Conservation (phyloP, 2,797 vertebrate genomes). For the Sylvia borin region DNA sequence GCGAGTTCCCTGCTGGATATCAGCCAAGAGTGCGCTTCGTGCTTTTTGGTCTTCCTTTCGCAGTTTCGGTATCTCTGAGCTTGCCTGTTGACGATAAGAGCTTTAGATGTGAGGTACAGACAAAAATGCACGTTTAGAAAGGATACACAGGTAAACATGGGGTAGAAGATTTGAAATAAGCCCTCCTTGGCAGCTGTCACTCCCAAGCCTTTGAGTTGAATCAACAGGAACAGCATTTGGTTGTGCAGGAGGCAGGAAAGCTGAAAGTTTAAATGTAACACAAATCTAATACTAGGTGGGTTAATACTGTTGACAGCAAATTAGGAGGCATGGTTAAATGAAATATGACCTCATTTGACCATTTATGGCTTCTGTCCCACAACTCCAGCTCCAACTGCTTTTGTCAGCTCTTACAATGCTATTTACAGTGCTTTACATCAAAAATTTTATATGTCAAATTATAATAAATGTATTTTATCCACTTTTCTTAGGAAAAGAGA, state of each 20-base stretch:
- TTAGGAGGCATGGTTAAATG: not conserved
- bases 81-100: constrained; percentile 57
- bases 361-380: not conserved
- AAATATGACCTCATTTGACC: not conserved
- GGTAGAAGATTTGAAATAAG: not conserved
- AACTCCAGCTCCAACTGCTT: not conserved
- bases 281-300: not conserved
- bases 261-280: not conserved
- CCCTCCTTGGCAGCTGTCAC: not conserved
- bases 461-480: not conserved
- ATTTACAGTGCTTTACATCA: not conserved
- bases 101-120: not conserved
- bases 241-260: not conserved
- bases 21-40: constrained; percentile 87
- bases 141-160: not conserved
- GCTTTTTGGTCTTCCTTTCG: constrained; percentile 76
- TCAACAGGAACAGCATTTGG: not conserved
- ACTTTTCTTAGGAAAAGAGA: not conserved
- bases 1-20: constrained; percentile 92
- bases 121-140: not conserved
- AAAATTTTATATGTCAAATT: not conserved
- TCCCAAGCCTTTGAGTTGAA: not conserved
- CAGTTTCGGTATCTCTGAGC: constrained; percentile 65
- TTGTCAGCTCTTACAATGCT: not conserved
- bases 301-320: not conserved